These are phyloP conservation scores for Microtus pennsylvanicus DNA, from an alignment of 2,113 vertebrate genomes.

Conservation along the genomic window DNA sequence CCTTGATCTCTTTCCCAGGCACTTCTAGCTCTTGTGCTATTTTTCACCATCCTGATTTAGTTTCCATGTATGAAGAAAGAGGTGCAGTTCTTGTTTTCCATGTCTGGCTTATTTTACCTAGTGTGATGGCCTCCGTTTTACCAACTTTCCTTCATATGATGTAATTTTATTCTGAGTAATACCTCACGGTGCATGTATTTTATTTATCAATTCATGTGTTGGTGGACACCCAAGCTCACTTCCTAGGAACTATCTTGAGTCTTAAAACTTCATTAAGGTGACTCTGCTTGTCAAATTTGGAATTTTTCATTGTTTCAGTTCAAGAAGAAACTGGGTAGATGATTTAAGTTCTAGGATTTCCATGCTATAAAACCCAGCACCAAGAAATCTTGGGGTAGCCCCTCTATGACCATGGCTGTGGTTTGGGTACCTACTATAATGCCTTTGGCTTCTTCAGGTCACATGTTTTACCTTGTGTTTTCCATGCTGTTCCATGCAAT, in stretches of 20 bases:
- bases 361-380: constrained; percentile 31
- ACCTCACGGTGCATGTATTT: not conserved
- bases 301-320: not conserved
- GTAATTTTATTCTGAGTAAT: not conserved
- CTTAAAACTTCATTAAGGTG: not conserved
- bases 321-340: not conserved
- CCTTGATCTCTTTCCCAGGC: not conserved
- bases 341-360: not conserved
- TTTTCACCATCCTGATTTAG: not conserved
- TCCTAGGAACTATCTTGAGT: not conserved
- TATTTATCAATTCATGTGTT: not conserved
- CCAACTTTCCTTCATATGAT: not conserved
- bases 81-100: not conserved
- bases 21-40: not conserved
- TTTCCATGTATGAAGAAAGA: not conserved
- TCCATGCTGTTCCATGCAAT: not conserved
- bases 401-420: not conserved
- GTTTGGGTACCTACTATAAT: not conserved
- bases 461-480: not conserved
- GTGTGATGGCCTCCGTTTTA: not conserved
- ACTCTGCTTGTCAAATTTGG: not conserved
- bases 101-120: not conserved
- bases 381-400: not conserved
- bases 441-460: not conserved
- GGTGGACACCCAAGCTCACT: not conserved